phyloP scores from a whole-genome alignment of 2,113 vertebrate genomes.

The Myrmophylax atrothorax region DNA sequence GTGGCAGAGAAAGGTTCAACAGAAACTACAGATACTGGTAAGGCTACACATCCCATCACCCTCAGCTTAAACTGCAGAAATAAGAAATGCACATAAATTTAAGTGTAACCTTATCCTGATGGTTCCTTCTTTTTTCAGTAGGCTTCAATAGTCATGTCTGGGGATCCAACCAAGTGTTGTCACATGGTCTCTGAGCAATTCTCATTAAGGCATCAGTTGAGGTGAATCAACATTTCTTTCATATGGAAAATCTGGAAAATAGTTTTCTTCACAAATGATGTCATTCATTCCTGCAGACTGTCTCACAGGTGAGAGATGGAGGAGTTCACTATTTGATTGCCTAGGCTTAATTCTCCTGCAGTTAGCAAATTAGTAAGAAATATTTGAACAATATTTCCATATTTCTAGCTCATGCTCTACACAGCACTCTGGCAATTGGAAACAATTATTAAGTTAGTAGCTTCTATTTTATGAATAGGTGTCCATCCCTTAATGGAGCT shows the following conservation, averaged over 20 bases:
- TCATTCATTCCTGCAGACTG: not conserved
- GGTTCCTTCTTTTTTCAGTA: not conserved
- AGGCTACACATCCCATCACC: not conserved
- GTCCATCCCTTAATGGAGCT: not conserved
- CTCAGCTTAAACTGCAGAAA: not conserved
- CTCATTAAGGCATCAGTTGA: not conserved
- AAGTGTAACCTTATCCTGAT: not conserved
- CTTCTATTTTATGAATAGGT: not conserved
- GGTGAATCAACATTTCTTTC: not conserved
- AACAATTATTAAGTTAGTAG: not conserved
- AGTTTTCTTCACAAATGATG: not conserved
- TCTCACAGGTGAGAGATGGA: not conserved
- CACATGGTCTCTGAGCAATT: not conserved
- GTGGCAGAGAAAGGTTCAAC: not conserved
- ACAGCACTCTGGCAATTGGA: not conserved
- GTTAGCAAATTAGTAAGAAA: not conserved
- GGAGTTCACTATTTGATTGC: not conserved
- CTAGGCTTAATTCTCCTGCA: not conserved
- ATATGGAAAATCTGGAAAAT: not conserved
- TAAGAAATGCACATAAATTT: not conserved
- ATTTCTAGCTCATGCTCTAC: not conserved
- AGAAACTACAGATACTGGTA: not conserved
- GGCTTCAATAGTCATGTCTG: not conserved
- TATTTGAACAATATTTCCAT: not conserved
- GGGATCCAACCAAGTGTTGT: not conserved